Percentiles rank a stretch among this genome's conserved stretches.
Evolutionary conservation across 1,140 invertebrate genomes (phyloP).

Genomic region (Drosophila leontia): DNA sequence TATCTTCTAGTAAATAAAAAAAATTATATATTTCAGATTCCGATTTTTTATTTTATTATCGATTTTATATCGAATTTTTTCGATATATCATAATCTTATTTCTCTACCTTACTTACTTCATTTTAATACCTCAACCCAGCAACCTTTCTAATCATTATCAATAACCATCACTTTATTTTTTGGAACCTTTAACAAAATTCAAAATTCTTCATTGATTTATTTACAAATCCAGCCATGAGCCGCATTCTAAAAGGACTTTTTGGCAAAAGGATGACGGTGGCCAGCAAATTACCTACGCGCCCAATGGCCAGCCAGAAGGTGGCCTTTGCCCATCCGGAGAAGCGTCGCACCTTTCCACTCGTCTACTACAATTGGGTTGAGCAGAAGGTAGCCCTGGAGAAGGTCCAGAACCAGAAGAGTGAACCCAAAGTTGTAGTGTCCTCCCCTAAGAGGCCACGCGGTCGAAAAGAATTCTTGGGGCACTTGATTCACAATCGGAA

Average conservation of each 20-base stretch:
- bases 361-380: conserved; percentile 10
- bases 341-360: conserved; percentile 24
- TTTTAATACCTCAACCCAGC: not conserved
- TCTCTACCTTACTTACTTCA: not conserved
- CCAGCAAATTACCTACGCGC: not conserved
- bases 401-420: not conserved
- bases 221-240: not conserved
- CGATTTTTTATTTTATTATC: no score
- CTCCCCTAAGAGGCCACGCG: not conserved
- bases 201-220: not conserved
- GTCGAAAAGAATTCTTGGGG: not conserved
- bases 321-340: conserved; percentile 23
- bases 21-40: no score
- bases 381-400: not conserved
- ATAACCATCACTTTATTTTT: not conserved
- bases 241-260: not conserved
- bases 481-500: not conserved
- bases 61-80: no score
- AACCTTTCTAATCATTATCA: not conserved
- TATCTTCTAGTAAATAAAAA: no score
- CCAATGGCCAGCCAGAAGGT: no score
- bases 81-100: no score
- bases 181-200: not conserved
- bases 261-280: not conserved
- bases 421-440: not conserved